Evolutionary conservation across 2,888 invertebrate genomes (phyloP), one percentile per base, ranked within the genome.

Genomic region (Choreutis nemorana): DNA sequence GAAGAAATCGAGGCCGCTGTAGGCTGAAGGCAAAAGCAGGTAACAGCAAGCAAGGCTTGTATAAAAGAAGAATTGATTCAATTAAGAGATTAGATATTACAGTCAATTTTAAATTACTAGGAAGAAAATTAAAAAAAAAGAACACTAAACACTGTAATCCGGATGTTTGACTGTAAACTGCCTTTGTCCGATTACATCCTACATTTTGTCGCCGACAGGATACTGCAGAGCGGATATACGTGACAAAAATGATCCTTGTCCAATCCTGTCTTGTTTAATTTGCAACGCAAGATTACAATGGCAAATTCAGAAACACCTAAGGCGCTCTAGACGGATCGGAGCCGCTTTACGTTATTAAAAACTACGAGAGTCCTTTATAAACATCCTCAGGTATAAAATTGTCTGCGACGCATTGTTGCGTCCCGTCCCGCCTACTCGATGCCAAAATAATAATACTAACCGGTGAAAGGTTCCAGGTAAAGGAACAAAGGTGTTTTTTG

Each of bases 81-180:
- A n/a, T n/a, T n/a, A n/a, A n/a, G n/a, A n/a, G n/a, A n/a, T n/a
- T n/a, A n/a, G n/a, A n/a, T n/a, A n/a, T n/a, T n/a, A n/a, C n/a
- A n/a, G n/a, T n/a, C n/a, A n/a, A n/a, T n/a, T n/a, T n/a, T n/a
- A n/a, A n/a, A n/a, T n/a, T n/a, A n/a, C n/a, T n/a, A n/a, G n/a
- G n/a, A n/a, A n/a, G n/a, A n/a, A n/a, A n/a, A n/a, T n/a, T n/a
- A n/a, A n/a, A n/a, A n/a, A n/a, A n/a, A n/a, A n/a, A n/a, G n/a
- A n/a, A n/a, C n/a, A n/a, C n/a, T n/a, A n/a, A n/a, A n/a, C n/a
- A n/a, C n/a, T n/a, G n/a, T n/a, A 63, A 71, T 63, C 72, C 73
- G 75, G 75, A 77, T 73, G 71, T 75, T 70, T 70, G 56, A 58
- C 48, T 58, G 57, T 55, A 65, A 66, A 70, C 71, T 63, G 5